Base-by-base conservation (phyloP, 2,797 vertebrate genomes). In the Xenopus petersii region DNA sequence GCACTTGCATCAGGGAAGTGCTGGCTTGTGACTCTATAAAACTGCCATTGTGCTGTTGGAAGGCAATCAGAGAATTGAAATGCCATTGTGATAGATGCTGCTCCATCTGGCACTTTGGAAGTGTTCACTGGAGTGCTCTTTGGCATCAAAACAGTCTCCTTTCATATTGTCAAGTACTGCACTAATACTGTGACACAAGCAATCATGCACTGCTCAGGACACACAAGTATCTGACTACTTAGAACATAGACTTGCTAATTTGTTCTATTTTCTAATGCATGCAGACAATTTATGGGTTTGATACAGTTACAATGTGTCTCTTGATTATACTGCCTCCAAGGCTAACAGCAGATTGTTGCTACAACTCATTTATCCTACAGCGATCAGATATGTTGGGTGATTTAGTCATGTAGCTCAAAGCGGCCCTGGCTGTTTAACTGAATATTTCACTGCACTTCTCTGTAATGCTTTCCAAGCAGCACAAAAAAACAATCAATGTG, bases 51-150 rank as follows among this genome's bases (percentile, higher is more conserved):
- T 74, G 71, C 55, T 66, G 70, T 85, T 82, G 83, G 83, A 82
- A 87, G 79, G 84, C 83, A 82, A 82, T 80, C 80, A 83, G 64
- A 85, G 72, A 58, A 75, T 83, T 82, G 80, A 74, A 82, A 78
- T 83, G 79, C 60, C 80, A 82, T 71, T 64, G 77, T 77, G 76
- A 80, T 80, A 82, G 80, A 85, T 84, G 63, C 74, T 81, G 71
- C 70, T 74, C 77, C 77, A 79, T 79, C 77, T 79, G 77, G 77
- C 77, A 70, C 62, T 74, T 79, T 79, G 77, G 77, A 79, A 70
- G 67, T 74, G 67, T 61, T 74, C 71, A 66, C 77, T 66, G 65
- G 77, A 79, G 77, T 74, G 71, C 77, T 79, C 74, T 71, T 70
- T 83, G 82, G 82, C 82, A 83, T 77, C 63, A 83, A 79, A 80